Evolutionary conservation across 2,113 vertebrate genomes (phyloP).

Genomic region (Helogale parvula): DNA sequence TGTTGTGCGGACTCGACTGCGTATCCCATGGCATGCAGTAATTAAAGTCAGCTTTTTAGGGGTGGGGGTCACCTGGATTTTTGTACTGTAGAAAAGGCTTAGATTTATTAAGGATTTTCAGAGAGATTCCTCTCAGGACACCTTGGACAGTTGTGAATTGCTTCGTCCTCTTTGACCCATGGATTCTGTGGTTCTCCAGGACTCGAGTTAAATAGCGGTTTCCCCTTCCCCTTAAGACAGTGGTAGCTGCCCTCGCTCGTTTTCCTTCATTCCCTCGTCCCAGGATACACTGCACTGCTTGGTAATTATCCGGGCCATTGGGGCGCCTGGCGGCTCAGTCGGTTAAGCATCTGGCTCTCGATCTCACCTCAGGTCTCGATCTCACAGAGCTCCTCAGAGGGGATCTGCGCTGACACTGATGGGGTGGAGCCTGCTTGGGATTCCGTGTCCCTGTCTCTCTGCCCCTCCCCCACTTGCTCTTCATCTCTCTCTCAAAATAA

Average conservation of each 20-base stretch:
- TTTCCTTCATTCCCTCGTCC: neutral
- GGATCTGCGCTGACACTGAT: too few relatives aligned
- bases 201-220: neutral
- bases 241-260: neutral
- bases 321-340: neutral
- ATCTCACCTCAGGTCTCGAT: neutral
- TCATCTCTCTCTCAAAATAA: neutral
- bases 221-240: neutral
- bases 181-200: neutral
- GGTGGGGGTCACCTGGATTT: neutral
- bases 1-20: rapidly evolving
- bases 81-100: neutral
- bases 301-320: neutral
- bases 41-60: neutral
- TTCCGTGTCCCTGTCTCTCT: neutral
- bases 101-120: neutral
- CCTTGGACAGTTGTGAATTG: neutral
- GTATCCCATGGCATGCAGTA: neutral
- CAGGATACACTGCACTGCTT: neutral
- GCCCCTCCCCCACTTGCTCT: neutral
- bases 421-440: neutral
- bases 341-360: neutral
- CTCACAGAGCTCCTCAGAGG: neutral
- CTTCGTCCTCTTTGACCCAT: neutral
- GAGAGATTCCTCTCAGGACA: neutral